Evolutionary conservation across 2,797 vertebrate species (phyloP).

Genomic region (Poliocrania exsul): DNA sequence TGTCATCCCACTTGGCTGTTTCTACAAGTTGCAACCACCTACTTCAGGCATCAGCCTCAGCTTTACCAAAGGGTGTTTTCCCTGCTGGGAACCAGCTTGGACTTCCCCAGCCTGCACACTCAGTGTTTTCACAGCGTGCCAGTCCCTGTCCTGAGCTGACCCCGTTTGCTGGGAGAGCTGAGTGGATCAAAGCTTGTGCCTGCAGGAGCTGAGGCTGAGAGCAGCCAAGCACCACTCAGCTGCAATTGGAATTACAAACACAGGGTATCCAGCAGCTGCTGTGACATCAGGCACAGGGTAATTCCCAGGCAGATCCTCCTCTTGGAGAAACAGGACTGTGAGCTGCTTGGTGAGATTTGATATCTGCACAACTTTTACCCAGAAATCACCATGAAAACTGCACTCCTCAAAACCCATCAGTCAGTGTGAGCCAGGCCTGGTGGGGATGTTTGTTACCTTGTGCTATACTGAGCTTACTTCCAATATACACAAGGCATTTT

Average conservation of each 20-base stretch:
- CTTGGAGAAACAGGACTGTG: not conserved
- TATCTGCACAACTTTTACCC: not conserved
- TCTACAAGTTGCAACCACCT: not conserved
- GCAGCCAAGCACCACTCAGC: not conserved
- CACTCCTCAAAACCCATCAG: not conserved
- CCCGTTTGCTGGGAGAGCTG: not conserved
- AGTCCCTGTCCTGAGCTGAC: not conserved
- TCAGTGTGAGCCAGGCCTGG: not conserved
- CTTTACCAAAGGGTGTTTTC: not conserved
- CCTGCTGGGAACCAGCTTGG: not conserved
- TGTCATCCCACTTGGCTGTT: not conserved
- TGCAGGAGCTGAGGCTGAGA: not conserved
- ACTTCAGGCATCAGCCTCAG: not conserved
- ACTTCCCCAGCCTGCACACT: not conserved
- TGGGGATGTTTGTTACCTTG: not conserved
- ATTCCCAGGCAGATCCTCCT: not conserved
- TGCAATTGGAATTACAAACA: not conserved
- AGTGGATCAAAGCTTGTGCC: not conserved
- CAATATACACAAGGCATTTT: not conserved
- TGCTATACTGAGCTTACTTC: not conserved
- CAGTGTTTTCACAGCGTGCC: not conserved
- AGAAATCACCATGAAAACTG: not conserved
- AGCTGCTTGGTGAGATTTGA: not conserved
- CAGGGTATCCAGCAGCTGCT: not conserved
- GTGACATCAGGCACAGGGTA: not conserved